Conservation (phyloP, 2,113 vertebrate genomes). For the Vulpes ferrilata region DNA sequence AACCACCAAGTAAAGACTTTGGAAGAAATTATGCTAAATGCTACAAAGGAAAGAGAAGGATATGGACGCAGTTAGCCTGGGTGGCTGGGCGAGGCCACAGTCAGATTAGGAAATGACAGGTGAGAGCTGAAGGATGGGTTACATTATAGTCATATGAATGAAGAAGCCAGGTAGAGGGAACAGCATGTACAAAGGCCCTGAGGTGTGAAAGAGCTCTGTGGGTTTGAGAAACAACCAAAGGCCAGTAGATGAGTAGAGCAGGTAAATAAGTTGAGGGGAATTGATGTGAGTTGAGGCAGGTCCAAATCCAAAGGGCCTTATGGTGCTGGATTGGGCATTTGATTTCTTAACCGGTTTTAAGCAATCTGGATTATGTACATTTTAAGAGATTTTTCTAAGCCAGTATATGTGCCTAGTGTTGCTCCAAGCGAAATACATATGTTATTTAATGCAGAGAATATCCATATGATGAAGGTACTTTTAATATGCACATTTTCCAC, state of each 20-base stretch:
- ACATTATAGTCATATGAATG: background rate
- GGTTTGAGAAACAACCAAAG: background rate
- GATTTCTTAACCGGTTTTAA: background rate
- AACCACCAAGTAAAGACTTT: background rate
- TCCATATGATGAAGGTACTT: background rate
- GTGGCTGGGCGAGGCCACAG: background rate
- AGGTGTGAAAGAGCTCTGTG: background rate
- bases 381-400: constrained; percentile 51
- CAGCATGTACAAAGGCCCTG: background rate
- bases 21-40: background rate
- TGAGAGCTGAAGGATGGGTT: background rate
- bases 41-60: background rate
- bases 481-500: background rate
- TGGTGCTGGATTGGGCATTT: background rate
- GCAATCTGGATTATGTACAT: background rate
- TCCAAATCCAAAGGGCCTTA: background rate
- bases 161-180: background rate
- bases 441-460: background rate
- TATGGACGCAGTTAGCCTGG: background rate
- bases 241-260: background rate
- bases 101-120: constrained; percentile 11
- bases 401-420: background rate
- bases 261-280: background rate
- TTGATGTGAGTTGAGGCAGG: background rate
- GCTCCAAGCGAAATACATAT: background rate